Base-by-base conservation (phyloP, 2,113 vertebrate genomes). In the Colius striatus region DNA sequence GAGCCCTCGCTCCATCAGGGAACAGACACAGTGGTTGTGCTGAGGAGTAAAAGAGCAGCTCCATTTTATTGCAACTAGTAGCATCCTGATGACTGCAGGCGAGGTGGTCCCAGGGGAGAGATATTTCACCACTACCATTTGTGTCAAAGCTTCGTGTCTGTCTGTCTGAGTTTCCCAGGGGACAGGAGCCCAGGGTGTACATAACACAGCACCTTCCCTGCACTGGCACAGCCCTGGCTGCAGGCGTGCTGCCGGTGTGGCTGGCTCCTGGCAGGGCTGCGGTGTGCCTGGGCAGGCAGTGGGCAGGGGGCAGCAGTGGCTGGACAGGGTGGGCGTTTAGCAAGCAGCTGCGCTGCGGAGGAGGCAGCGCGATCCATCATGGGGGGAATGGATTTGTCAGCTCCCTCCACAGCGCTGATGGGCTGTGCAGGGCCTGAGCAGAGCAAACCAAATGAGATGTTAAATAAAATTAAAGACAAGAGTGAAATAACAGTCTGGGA, bases 401-500 rank as follows among this genome's bases (percentile, higher is more conserved):
- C 89, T 89, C 87, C 78, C 76, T 66, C 79, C 5, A 8, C 10
- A 0, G 76, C 4, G 0, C 80, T 75, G 92, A 90, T 77, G 93
- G 90, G 90, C 73, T 90, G 51, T 19, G 71, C 84, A n/a, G 84
- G 91, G 51, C 11, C 79, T 95, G 92, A 91, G 92, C 78, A 5
- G 51, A 95, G 89, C 81, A 76, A 57, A 86, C 51, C 89, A 62
- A 91, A 95, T 71, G 91, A 94, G 92, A 89, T 90, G 92, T 86
- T 94, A 94, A 91, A 94, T 83, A 80, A 87, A 92, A 97, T 88
- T 85, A 90, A 94, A 91, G 86, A 7, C 6, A 11, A 11, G 90
- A 70, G 75, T 11, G 78, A 74, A 83, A 80, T 3, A 27, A 21
- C 41, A 26, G 45, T 0, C 48, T 14, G 58, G 58, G 75, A 63